Percentiles rank a stretch among this genome's conserved stretches.
Conservation (phyloP, 2,888 invertebrate genomes). For the Caprella mutica region DNA sequence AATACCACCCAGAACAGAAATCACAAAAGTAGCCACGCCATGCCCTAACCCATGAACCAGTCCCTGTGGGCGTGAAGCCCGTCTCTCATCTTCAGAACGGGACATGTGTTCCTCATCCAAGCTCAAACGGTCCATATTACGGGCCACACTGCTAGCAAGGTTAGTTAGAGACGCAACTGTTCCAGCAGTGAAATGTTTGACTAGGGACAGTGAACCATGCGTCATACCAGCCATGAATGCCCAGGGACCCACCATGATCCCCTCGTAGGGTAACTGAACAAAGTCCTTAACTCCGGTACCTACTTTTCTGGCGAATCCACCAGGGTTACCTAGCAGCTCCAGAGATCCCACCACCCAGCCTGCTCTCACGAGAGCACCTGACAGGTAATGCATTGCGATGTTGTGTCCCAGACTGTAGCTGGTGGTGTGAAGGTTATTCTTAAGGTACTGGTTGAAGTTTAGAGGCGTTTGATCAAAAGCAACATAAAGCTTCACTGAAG, state of each 20-base stretch:
- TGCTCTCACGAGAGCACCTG: constrained; percentile 78
- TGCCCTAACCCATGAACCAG: constrained; percentile 71
- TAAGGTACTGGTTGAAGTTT: constrained; percentile 64
- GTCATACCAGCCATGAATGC: constrained; percentile 67
- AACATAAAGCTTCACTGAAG: constrained; percentile 67
- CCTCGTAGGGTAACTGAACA: constrained; percentile 66
- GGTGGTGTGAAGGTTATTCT: constrained; percentile 61
- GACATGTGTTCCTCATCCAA: constrained; percentile 58
- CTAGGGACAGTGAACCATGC: constrained; percentile 64
- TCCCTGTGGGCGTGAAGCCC: constrained; percentile 49
- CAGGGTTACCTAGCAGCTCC: constrained; percentile 79
- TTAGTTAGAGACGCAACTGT: constrained; percentile 82
- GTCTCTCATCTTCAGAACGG: constrained; percentile 9
- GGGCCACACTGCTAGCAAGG: constrained; percentile 78
- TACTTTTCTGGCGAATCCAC: constrained; percentile 72
- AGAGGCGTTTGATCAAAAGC: constrained; percentile 84
- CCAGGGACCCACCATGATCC: constrained; percentile 67
- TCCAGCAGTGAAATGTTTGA: constrained; percentile 61
- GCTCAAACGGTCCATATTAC: constrained; percentile 80
- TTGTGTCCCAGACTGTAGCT: constrained; percentile 68
- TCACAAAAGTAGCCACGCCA: constrained; percentile 79
- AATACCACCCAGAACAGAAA: constrained; percentile 72
- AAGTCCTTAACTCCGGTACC: constrained; percentile 78
- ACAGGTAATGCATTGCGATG: constrained; percentile 76
- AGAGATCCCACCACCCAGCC: constrained; percentile 82